A percentile compares a stretch with the other conserved stretches of the same genome.
phyloP scores from a whole-genome alignment of 2,797 vertebrate species.

The Jordanella pulchra region DNA sequence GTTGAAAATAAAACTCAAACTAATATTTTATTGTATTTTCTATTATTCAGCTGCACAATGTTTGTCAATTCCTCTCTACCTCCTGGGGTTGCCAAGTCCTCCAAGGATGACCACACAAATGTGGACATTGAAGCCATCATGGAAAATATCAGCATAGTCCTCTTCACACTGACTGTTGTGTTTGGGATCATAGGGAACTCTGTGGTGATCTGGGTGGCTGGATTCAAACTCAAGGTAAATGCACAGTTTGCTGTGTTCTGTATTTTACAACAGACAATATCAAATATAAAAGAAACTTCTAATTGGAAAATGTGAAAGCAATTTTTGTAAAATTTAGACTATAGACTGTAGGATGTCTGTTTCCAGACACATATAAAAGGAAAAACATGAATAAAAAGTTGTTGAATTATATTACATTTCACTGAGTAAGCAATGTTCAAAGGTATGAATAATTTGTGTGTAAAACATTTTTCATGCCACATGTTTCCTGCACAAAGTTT shows the following conservation, averaged over 20 bases:
- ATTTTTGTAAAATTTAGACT: too few relatives aligned
- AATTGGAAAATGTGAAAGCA: neutral
- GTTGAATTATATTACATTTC: too few relatives aligned
- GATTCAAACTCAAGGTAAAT: constrained; percentile 73
- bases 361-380: too few relatives aligned
- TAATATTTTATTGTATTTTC: neutral
- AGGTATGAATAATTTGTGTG: too few relatives aligned
- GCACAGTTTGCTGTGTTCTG: neutral
- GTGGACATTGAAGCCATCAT: constrained; percentile 62
- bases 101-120: constrained; percentile 8
- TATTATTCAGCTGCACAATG: constrained; percentile 52
- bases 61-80: constrained; percentile 30
- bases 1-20: neutral
- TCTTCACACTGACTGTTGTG: constrained; percentile 72
- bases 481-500: too few relatives aligned
- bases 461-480: too few relatives aligned
- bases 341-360: too few relatives aligned
- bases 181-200: constrained; percentile 76
- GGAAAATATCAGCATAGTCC: constrained; percentile 62
- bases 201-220: constrained; percentile 78
- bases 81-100: neutral
- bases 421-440: too few relatives aligned
- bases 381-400: too few relatives aligned
- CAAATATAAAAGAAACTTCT: neutral
- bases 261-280: neutral